phyloP scores from a whole-genome alignment of 2,888 invertebrate species.

The Tipula lateralis region DNA sequence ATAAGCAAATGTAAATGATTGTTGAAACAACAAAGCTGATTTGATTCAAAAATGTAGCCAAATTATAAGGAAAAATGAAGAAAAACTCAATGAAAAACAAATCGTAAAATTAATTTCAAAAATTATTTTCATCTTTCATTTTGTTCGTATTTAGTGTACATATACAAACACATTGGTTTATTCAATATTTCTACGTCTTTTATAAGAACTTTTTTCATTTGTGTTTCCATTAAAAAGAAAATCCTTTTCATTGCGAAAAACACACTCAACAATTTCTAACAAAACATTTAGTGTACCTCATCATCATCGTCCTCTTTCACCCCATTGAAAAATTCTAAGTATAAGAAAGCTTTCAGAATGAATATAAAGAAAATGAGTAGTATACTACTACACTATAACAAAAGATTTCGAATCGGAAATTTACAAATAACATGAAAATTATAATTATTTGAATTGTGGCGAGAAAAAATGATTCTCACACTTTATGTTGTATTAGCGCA shows the following conservation, averaged over 20 bases:
- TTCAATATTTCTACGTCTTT: neutral
- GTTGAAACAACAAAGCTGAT: neutral
- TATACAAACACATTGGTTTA: neutral
- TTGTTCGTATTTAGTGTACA: neutral
- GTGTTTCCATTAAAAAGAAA: neutral
- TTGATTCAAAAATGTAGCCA: neutral
- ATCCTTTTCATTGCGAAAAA: neutral
- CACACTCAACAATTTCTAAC: neutral
- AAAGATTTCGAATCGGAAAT: neutral
- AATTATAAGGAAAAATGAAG: neutral
- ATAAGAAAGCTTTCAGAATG: neutral
- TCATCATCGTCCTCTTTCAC: neutral
- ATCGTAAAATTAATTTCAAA: neutral
- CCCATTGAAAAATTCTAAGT: neutral
- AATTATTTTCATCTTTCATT: neutral
- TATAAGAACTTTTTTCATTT: neutral
- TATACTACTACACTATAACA: neutral
- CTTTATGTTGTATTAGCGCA: neutral
- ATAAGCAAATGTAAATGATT: neutral
- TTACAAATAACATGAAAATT: neutral
- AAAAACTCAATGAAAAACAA: neutral
- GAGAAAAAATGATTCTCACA: neutral
- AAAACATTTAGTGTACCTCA: neutral
- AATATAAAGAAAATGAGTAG: neutral
- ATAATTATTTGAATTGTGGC: slow-evolving; percentile 19